These are phyloP conservation scores for Trinorchestia longiramus DNA, from an alignment of 1,140 invertebrate species.

Conservation along the genomic window DNA sequence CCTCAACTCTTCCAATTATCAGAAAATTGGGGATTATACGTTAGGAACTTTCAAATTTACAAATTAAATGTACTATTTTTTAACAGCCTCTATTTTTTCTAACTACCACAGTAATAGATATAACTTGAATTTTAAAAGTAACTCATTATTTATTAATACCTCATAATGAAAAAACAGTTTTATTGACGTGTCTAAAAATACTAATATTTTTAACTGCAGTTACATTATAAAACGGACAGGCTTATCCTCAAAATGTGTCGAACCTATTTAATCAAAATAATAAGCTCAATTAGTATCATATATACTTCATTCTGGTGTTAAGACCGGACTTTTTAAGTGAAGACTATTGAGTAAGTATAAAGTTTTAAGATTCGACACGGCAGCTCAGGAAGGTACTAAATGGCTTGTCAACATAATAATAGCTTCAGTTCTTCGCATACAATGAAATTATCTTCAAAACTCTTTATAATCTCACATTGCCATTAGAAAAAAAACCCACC, in stretches of 20 bases:
- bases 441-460: background rate
- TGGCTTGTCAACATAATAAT: background rate
- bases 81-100: background rate
- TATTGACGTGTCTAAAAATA: background rate
- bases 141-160: background rate
- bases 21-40: background rate
- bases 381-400: background rate
- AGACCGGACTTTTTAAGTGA: background rate
- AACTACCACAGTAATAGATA: background rate
- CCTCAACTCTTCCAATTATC: background rate
- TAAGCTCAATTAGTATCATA: background rate
- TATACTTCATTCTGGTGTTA: background rate
- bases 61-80: background rate
- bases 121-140: background rate
- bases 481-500: background rate
- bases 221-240: background rate
- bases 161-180: background rate
- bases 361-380: background rate
- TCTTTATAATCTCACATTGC: background rate
- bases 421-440: background rate
- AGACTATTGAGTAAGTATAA: background rate
- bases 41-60: background rate
- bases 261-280: background rate
- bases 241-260: background rate
- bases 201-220: background rate